These are phyloP conservation scores for Balaeniceps rex DNA, from an alignment of 2,113 vertebrate genomes.

Conservation along the genomic window DNA sequence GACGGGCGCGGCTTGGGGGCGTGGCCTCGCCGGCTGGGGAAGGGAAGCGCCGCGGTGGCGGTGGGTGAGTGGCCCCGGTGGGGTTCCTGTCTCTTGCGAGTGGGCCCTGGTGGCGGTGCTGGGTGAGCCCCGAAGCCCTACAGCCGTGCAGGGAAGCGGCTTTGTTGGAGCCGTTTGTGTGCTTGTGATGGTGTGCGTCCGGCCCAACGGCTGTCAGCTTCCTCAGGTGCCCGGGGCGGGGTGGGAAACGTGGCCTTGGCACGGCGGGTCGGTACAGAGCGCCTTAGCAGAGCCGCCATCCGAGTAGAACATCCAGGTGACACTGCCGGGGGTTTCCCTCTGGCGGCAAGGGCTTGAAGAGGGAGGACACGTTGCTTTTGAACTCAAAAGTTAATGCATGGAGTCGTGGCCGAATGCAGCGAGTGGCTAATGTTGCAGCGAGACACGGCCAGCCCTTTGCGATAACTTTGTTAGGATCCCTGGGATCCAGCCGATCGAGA, in stretches of 20 bases:
- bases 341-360: accelerated
- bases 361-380: neutral
- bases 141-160: too few species aligned
- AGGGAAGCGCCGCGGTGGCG: neutral
- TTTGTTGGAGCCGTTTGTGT: too few species aligned
- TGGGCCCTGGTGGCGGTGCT: too few species aligned
- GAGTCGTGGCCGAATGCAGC: accelerated
- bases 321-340: neutral
- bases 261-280: neutral
- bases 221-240: neutral
- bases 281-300: neutral
- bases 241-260: neutral
- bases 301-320: accelerated
- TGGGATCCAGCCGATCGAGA: neutral
- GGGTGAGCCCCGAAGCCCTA: too few species aligned
- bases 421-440: neutral
- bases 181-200: too few species aligned
- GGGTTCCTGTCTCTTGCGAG: too few species aligned
- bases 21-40: neutral
- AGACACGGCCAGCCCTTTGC: neutral
- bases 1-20: neutral
- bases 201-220: neutral
- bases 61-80: neutral
- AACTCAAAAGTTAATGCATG: accelerated
- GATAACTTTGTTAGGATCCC: accelerated